Base-by-base conservation (phyloP, 2,113 vertebrate genomes). In the Agapornis roseicollis region DNA sequence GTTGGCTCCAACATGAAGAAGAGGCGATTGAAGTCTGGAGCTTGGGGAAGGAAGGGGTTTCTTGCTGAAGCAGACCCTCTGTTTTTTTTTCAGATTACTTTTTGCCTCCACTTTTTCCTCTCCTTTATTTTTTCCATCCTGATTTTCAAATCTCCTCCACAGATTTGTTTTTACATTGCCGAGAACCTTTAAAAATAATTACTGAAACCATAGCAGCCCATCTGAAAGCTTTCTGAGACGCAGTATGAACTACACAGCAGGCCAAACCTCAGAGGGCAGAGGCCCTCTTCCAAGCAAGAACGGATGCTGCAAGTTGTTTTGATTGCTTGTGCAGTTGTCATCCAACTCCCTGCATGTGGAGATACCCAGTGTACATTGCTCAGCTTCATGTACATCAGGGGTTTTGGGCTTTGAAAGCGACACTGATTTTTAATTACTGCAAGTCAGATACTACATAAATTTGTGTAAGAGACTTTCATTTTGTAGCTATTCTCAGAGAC, bases 201-300 rank as follows among this genome's bases (percentile, higher is more conserved):
- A 79, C 72, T 69, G 85, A 87, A 96, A 90, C 80, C 84, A 46
- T 72, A 90, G 91, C 93, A 95, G 96, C 83, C 60, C 46, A 58
- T 83, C 56, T 77, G 94, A 88, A 78, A 94, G 78, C 71, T 95
- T 92, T 93, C 50, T 55, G 61, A 88, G 80, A 8, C 20, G 0
- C 73, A 61, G 50, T 35, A 41, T 70, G 90, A 95, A 1, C 47
- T 41, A 14, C 27, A 11, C 27, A 68, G 46, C 52, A 41, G 44
- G 90, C 92, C 94, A 95, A 58, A 84, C 93, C 88, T 94, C 80
- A 86, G 68, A 90, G 85, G 89, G 79, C 50, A 92, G 79, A 69
- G 76, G 88, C 77, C 49, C 50, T 69, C 41, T 77, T 85, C 90
- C 92, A 88, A 69, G 35, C 39, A 7, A 15, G 80, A 94, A 24